Percentiles rank a stretch among this genome's conserved stretches.
phyloP scores from a whole-genome alignment of 2,888 invertebrate species.

The Miltochrista miniata region DNA sequence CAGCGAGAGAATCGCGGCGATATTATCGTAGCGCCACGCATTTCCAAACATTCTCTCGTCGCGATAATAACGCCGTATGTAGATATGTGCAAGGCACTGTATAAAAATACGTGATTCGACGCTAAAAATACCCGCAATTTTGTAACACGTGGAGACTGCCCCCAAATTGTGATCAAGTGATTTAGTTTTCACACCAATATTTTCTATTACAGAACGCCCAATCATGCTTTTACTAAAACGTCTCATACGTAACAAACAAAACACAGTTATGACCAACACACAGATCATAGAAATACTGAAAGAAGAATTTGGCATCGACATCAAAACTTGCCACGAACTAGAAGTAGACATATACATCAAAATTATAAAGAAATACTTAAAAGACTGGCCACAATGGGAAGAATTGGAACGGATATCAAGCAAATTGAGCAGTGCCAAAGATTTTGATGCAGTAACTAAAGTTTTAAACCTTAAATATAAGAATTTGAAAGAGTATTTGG shows the following conservation, averaged over 20 bases:
- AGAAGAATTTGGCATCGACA: conserved; percentile 56
- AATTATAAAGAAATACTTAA: conserved; percentile 64
- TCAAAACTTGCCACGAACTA: conserved; percentile 46
- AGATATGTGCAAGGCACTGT: no score
- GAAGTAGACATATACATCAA: conserved; percentile 65
- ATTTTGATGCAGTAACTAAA: conserved; percentile 32
- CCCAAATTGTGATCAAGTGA: no score
- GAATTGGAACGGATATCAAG: conserved; percentile 49
- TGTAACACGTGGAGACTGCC: no score
- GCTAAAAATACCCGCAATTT: no score
- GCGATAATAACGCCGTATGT: no score
- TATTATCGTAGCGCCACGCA: no score
- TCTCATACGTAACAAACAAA: conserved; percentile 58
- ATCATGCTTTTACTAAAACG: conserved; percentile 59
- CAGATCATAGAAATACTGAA: conserved; percentile 61
- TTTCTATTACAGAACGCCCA: conserved; percentile 55
- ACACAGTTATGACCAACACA: conserved; percentile 61
- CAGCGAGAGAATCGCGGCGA: no score
- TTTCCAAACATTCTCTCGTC: no score
- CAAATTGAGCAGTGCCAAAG: conserved; percentile 44
- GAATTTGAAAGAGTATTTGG: conserved; percentile 55
- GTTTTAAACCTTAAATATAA: conserved; percentile 53
- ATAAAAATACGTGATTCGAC: no score
- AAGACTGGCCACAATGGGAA: conserved; percentile 74
- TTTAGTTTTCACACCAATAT: no score